Base-by-base conservation (phyloP, 2,113 vertebrate genomes). In the Cnemophilus loriae region DNA sequence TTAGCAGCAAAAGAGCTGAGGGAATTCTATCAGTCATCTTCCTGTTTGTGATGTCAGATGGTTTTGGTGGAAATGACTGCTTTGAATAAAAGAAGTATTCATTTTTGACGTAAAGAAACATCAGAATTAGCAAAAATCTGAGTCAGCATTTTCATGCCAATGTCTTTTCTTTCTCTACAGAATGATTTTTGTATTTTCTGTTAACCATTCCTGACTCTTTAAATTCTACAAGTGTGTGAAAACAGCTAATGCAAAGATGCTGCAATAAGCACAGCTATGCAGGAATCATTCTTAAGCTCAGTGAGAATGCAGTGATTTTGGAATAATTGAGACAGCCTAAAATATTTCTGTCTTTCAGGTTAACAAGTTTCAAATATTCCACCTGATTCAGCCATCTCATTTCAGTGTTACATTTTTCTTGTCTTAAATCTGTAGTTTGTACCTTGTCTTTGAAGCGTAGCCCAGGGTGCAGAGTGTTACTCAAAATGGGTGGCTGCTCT, bases 211-310 rank as follows among this genome's bases (percentile, higher is more conserved):
- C 23, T 74, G 64, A 67, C 27, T 91, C 68, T 83, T 91, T 80
- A 91, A 95, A 95, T 23, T 63, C 49, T 59, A 20, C 56, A 85
- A 89, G 20, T 84, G 22, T 76, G 65, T 80, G 79, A 59, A 73
- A 84, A 68, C 26, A 65, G 12, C 77, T 90, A 35, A 85, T 73
- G 68, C 79, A 94, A 75, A 93, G 55, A 24, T 78, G 61, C 85
- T 95, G 44, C 57, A 89, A 21, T 87, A 95, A 96, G 77, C 82
- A 63, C 35, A 63, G 37, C 57, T 90, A n/a, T 94, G 41, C 35
- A 70, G 65, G 70, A 75, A 91, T 94, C 32, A 16, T 85, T 97
- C 84, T 90, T 90, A 96, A 95, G 42, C n/a, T 93, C 52, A 75
- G 44, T 86, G 89, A 46, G 80, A 89, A 56, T 83, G 85, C 68